Evolutionary conservation across 2,797 vertebrate species (phyloP).

Genomic region (Eleutherodactylus coqui): DNA sequence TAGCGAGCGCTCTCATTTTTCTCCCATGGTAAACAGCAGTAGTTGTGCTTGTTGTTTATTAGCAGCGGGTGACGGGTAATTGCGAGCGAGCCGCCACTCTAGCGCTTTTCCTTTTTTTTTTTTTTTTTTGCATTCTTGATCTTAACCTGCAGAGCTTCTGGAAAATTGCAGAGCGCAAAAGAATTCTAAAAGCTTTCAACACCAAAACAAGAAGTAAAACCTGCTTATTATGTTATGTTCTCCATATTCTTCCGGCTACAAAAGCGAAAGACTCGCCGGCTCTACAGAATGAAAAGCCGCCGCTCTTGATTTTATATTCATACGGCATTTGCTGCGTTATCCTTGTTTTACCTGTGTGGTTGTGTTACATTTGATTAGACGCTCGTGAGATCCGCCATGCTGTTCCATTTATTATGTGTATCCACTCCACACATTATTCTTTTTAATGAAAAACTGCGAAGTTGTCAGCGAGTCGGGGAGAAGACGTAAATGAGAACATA

Average conservation of each 20-base stretch:
- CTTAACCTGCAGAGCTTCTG: background rate
- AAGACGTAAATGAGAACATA: background rate
- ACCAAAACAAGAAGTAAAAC: conserved; percentile 8
- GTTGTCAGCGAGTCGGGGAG: background rate
- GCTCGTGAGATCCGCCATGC: background rate
- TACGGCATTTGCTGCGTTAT: background rate
- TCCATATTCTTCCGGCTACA: background rate
- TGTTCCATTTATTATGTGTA: background rate
- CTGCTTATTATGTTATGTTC: background rate
- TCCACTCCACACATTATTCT: background rate
- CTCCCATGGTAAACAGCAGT: background rate
- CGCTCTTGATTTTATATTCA: background rate
- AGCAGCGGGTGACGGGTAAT: conserved; percentile 3
- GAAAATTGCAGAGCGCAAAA: conserved; percentile 12
- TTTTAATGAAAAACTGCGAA: background rate
- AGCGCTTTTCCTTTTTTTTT: background rate
- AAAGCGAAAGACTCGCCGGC: background rate
- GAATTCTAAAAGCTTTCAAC: background rate
- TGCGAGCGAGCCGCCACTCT: background rate
- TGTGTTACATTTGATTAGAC: background rate
- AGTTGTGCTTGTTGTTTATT: background rate
- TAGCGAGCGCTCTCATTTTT: no score
- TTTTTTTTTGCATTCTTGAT: background rate
- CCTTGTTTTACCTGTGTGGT: background rate
- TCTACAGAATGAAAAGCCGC: background rate